Percentiles rank a stretch among this genome's conserved stretches.
phyloP scores from a whole-genome alignment of 2,888 invertebrate genomes.

The Calliphora vomitoria region DNA sequence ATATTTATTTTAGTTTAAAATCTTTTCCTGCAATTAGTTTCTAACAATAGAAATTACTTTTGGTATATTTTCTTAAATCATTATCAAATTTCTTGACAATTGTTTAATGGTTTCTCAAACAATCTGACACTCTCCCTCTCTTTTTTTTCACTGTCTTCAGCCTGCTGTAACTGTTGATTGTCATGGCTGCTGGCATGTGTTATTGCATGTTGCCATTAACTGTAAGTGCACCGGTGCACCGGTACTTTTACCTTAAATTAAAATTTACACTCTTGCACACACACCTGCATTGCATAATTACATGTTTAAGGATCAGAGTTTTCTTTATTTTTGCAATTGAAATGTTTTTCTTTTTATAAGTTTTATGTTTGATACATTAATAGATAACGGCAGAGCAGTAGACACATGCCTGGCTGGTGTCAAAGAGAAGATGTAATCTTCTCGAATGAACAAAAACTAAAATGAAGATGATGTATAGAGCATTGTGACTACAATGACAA shows the following conservation, averaged over 20 bases:
- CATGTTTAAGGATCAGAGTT: conserved; percentile 16
- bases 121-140: conserved; percentile 43
- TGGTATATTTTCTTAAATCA: not conserved
- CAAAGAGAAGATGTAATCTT: conserved; percentile 65
- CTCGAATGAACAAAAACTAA: not conserved
- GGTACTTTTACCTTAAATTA: conserved; percentile 17
- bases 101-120: conserved; percentile 4
- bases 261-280: conserved; percentile 3
- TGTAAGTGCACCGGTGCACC: conserved; percentile 52
- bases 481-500: conserved; percentile 11
- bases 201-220: conserved; percentile 43
- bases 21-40: not conserved
- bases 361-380: conserved; percentile 40
- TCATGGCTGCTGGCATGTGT: conserved; percentile 51
- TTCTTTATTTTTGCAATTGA: conserved; percentile 54
- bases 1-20: not conserved
- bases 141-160: not conserved
- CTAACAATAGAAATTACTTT: not conserved
- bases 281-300: conserved; percentile 71
- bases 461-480: conserved; percentile 1
- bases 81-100: conserved; percentile 26
- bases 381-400: conserved; percentile 60
- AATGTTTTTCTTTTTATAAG: conserved; percentile 27
- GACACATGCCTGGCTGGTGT: conserved; percentile 71
- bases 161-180: not conserved